Evolutionary conservation across 1,140 invertebrate genomes (phyloP), one percentile per base, ranked within the genome.

Genomic region (Epicauta chinensis): DNA sequence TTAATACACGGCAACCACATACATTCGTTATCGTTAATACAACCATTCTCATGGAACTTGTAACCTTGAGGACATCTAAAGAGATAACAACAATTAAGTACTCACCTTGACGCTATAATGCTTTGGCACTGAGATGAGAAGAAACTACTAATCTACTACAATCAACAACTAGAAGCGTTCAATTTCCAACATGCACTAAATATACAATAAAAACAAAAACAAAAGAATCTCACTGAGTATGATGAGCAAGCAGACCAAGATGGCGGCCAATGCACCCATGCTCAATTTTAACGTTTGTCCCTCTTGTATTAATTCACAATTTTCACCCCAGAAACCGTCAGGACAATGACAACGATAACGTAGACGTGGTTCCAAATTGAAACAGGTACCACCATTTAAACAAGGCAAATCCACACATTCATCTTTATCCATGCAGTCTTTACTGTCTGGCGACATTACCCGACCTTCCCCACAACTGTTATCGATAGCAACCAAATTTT

Each of bases 321-420:
- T 89, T 63, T 89, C 86, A 46, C 94, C 94, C 81, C 85, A 92
- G 75, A 90, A 98, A 34, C 92, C 91, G 52, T 88, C 84, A 3
- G 87, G 86, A 70, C 95, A 96, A 52, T 85, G 83, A 72, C 87
- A 94, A 59, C 80, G 82, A 65, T 89, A 89, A 35, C 88, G 81
- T 53, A 88, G 80, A 53, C 82, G 77, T 50, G 89, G 90, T 72
- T 93, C 89, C 62, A 91, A 81, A 73, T 94, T 94, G 60, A 90
- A 82, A 69, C 91, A 94, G 40, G 83, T 82, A 48, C 90, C 91
- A 37, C 90, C 91, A 71, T 95, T 94, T 55, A 91, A 77, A 69
- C 92, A 95, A 53, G 93, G 93, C 69, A 88, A 81, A 69, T 93
- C 89, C 63, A 92, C 80, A 71, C 93, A 96, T 68, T 96, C 93